Percentiles rank a stretch among this genome's conserved stretches.
Conservation (phyloP, 2,113 vertebrate species). For the Microtus ochrogaster region DNA sequence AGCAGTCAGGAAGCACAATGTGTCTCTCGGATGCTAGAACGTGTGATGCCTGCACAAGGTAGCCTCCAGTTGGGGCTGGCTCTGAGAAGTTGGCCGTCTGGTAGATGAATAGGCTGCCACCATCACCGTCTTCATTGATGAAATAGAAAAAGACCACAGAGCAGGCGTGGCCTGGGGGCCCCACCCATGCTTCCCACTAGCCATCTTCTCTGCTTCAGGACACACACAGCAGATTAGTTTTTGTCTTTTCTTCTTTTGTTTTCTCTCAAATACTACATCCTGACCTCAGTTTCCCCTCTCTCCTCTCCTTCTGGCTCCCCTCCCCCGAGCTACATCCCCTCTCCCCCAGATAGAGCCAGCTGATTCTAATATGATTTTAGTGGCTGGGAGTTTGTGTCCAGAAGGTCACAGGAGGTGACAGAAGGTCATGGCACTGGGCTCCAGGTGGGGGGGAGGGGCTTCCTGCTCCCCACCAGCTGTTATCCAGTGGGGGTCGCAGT, state of each 20-base stretch:
- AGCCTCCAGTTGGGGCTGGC: fast-evolving
- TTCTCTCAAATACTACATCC: background rate
- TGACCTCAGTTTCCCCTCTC: too few species aligned
- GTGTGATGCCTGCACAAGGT: background rate
- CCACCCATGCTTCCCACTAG: background rate
- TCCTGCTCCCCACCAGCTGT: background rate
- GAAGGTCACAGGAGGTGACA: background rate
- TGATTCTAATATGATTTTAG: background rate
- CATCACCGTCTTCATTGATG: fast-evolving
- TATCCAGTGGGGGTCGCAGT: background rate
- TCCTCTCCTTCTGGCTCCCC: background rate
- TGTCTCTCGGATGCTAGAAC: background rate
- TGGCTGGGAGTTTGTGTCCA: background rate
- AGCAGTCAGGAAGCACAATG: fast-evolving
- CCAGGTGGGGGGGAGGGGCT: background rate
- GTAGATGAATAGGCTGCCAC: too few species aligned
- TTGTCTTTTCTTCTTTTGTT: too few species aligned
- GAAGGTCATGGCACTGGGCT: background rate
- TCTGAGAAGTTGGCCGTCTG: too few species aligned
- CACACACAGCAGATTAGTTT: fast-evolving
- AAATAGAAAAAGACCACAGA: background rate
- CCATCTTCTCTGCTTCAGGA: fast-evolving
- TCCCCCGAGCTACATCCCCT: background rate
- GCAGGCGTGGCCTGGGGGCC: background rate
- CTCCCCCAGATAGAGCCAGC: background rate